Base-by-base conservation (phyloP, 2,888 invertebrate genomes). In the Lithodes maja region DNA sequence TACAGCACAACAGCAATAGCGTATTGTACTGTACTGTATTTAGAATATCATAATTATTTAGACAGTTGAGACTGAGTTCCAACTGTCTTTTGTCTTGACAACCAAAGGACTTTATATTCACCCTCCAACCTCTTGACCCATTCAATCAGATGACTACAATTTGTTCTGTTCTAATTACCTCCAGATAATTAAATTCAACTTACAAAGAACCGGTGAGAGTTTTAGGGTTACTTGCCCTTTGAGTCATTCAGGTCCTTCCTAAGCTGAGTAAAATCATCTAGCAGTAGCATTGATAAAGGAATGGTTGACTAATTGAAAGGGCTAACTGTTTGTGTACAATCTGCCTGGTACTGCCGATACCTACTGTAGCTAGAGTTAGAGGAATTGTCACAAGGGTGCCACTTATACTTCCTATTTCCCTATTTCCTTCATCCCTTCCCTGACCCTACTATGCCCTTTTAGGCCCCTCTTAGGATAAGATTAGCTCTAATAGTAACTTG, bases 381-480 rank as follows among this genome's bases (percentile, higher is more conserved):
- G 12, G 50, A 50, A 33, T 52, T 77, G 2, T 77, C 49, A 77
- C 9, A 15, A 77, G 49, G 12, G 49, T 15, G 3, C 15, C 49
- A 77, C 50, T 77, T 15, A 33, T 33, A 33, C 77, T 77, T 52
- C 52, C 9, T 83, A 80, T 77, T 71, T 82, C 52, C 61, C 12
- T 61, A 61, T 61, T 61, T 61, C 12, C 12, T 7, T 7, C 61
- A 61, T 61, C 17, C 17, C 17, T 17, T 17, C 71, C 17, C 71
- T 71, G 71, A n/a, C 71, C 71, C n/a, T 80, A 33, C 83, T n/a
- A 88, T 77, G 79, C 81, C 84, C 79, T 85, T 89, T 82, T 81
- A 81, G 83, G 61, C 53, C 75, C 85, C 82, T 81, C 81, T 49
- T 89, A 89, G 86, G 89, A 85, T 87, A 87, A 87, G 87, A 17